These are phyloP conservation scores for Plecotus auritus DNA, from an alignment of 2,113 vertebrate species.

Conservation along the genomic window DNA sequence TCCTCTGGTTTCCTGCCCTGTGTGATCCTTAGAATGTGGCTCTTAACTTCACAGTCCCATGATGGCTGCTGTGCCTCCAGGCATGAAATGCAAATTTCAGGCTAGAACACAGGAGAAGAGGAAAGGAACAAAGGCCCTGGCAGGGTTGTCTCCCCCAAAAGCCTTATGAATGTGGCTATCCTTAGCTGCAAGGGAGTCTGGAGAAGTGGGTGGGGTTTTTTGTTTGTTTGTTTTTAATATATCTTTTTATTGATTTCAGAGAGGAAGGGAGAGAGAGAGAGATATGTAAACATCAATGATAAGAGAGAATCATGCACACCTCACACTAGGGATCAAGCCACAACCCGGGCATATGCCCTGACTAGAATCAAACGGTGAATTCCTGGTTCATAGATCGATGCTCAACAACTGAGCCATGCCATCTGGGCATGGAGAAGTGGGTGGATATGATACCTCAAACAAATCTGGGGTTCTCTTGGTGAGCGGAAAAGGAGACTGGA, in stretches of 20 bases:
- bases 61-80: not conserved
- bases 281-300: too few relatives aligned
- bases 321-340: too few relatives aligned
- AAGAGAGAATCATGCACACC: too few relatives aligned
- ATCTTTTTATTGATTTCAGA: too few relatives aligned
- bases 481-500: not conserved
- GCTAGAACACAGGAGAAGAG: not conserved
- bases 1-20: not conserved
- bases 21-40: not conserved
- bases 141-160: not conserved
- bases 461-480: not conserved
- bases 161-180: not conserved
- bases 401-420: too few relatives aligned
- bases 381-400: too few relatives aligned
- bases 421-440: not conserved
- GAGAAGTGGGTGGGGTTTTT: not conserved
- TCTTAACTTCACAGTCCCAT: not conserved
- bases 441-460: not conserved
- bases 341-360: too few relatives aligned
- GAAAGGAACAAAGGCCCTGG: not conserved
- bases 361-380: too few relatives aligned
- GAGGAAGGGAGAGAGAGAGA: too few relatives aligned
- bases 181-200: slow-evolving; percentile 13
- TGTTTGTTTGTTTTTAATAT: too few relatives aligned
- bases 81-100: not conserved